These are phyloP conservation scores for Hyalella azteca DNA, from an alignment of 2,888 invertebrate species.

Conservation along the genomic window DNA sequence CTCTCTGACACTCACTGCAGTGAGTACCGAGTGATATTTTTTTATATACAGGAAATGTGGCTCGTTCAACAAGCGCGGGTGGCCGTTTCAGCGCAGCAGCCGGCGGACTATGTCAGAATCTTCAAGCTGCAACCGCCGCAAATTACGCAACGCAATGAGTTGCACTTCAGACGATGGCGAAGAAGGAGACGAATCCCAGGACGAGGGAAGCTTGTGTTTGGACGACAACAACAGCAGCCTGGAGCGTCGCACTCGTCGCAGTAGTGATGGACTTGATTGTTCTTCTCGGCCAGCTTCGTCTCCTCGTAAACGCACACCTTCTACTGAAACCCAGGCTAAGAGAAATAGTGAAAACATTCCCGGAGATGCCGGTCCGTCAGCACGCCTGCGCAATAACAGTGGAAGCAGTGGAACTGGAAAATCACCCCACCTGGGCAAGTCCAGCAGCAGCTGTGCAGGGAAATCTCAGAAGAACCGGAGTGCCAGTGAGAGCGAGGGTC, in stretches of 20 bases:
- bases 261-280: neutral
- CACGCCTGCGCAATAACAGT: slow-evolving; percentile 22
- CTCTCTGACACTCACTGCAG: too few relatives aligned
- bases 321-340: slow-evolving; percentile 48
- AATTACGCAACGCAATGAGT: neutral
- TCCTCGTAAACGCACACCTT: slow-evolving; percentile 59
- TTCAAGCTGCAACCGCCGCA: slow-evolving; percentile 14
- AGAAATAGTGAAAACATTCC: neutral
- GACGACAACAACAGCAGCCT: neutral
- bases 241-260: neutral
- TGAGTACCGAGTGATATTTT: too few relatives aligned
- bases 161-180: slow-evolving; percentile 4
- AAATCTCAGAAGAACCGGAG: slow-evolving; percentile 53
- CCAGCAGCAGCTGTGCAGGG: slow-evolving; percentile 50
- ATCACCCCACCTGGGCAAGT: slow-evolving; percentile 53
- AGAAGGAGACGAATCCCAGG: slow-evolving; percentile 23
- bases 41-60: neutral
- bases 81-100: neutral
- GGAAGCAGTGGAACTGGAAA: slow-evolving; percentile 56
- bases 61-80: neutral
- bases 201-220: neutral
- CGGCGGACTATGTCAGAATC: slow-evolving; percentile 11
- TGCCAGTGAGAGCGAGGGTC: neutral
- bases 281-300: slow-evolving; percentile 46
- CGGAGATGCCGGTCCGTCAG: neutral